These are phyloP conservation scores for Chiroxiphia lanceolata DNA, from an alignment of 2,797 vertebrate species.

Conservation along the genomic window DNA sequence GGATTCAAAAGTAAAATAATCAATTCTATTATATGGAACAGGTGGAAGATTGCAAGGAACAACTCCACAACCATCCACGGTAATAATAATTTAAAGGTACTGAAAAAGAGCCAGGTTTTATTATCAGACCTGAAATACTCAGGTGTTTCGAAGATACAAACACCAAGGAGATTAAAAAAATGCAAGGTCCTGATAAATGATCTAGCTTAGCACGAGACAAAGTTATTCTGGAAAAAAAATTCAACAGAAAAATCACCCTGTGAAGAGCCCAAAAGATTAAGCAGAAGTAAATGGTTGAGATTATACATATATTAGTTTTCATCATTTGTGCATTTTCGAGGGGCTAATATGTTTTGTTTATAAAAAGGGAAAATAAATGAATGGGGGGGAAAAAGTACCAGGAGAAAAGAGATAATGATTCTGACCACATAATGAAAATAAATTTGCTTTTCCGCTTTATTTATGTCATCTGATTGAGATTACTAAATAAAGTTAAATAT, in stretches of 20 bases:
- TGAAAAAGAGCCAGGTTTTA: neutral
- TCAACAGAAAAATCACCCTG: neutral
- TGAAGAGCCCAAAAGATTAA: neutral
- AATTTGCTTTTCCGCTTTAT: neutral
- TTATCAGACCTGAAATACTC: neutral
- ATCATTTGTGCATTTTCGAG: neutral
- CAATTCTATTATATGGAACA: slow-evolving; percentile 20
- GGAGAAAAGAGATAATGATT: neutral
- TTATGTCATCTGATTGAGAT: neutral
- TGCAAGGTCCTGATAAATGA: neutral
- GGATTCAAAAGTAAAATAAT: slow-evolving; percentile 63
- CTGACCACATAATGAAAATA: neutral
- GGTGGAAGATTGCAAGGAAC: slow-evolving; percentile 1
- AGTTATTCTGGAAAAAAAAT: neutral
- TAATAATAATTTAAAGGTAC: neutral
- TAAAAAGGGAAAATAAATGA: neutral
- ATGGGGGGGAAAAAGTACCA: fast-evolving
- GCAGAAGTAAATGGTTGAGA: neutral
- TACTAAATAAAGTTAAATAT: neutral
- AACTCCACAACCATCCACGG: neutral
- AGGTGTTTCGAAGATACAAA: neutral
- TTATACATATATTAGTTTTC: neutral
- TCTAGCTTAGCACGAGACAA: neutral
- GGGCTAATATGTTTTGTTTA: neutral
- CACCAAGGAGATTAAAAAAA: neutral